Base-by-base conservation (phyloP, 35 echinoderm and acorn worm species). In the Holothuria glaberrima region DNA sequence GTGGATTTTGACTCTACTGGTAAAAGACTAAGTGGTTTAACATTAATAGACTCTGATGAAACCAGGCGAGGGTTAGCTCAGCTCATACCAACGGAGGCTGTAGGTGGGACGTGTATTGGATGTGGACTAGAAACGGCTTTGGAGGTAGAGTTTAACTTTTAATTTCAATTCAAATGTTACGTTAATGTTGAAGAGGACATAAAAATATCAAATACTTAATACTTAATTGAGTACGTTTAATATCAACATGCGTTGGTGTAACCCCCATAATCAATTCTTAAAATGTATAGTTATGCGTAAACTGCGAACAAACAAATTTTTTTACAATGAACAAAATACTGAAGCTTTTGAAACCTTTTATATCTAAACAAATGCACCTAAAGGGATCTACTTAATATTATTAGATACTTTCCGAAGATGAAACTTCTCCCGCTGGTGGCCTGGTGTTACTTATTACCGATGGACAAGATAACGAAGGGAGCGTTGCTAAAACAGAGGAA, bases 31-130 rank as follows among this genome's bases (percentile, higher is more conserved):
- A 84, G 32, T 29, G 57, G 59, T 4, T 41, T 84, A 10, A 84
- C 80, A 1, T 57, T 84, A 6, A 84, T 84, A 24, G 80, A 84
- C 80, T 84, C 80, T 3, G 80, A 82, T 20, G 28, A 58, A 30
- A 60, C 79, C 54, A 57, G 79, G 27, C 22, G 57, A 20, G 41
- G 54, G 4, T 29, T 82, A 12, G 57, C 57, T 24, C 3, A 27
- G 6, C n/a, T 58, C 0, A 58, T 82, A 58, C 79, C 79, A 30
- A 82, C 79, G 3, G 28, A 3, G 1, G 46, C 79, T 30, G 3
- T 1, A 9, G 79, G 79, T 12, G 79, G 79, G 4, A 82, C 79
- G 10, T 82, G 79, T 12, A 82, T 82, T 32, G 57, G 79, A 58
- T 58, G 48, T 58, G 79, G 79, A 14, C 46, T 82, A 20, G 79